phyloP scores from a whole-genome alignment of 2,888 invertebrate genomes.

The Ormyrus nitidulus region DNA sequence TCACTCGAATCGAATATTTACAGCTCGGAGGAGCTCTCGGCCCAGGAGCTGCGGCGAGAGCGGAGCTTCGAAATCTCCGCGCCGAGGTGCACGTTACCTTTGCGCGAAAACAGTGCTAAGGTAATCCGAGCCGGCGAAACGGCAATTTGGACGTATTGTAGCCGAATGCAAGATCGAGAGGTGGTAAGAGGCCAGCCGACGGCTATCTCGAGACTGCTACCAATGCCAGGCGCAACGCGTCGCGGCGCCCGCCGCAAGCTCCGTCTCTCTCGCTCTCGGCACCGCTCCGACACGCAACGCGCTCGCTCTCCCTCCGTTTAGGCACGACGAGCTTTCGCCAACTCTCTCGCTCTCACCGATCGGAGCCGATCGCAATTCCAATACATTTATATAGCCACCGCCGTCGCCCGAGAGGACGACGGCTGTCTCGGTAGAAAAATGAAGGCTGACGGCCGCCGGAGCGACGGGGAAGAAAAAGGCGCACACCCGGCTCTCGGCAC shows the following conservation, averaged over 20 bases:
- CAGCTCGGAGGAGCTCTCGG: too few species aligned
- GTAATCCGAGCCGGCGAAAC: conserved; percentile 28
- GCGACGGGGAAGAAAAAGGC: too few species aligned
- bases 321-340: too few species aligned
- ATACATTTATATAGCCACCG: background rate
- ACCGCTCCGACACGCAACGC: background rate
- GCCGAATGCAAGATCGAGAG: conserved; percentile 71
- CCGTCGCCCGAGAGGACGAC: background rate
- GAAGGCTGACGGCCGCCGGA: too few species aligned
- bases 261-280: background rate
- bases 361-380: background rate
- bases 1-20: too few species aligned
- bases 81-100: background rate
- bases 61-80: too few species aligned
- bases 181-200: conserved; percentile 69
- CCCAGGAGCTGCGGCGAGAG: too few species aligned
- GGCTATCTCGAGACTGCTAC: conserved; percentile 75
- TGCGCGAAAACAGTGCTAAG: background rate
- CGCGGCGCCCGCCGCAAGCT: conserved; percentile 64
- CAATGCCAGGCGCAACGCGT: conserved; percentile 72
- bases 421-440: too few species aligned
- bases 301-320: conserved; percentile 1
- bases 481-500: too few species aligned
- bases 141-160: conserved; percentile 67
- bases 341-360: conserved; percentile 4